Conservation (phyloP, 1,140 invertebrate species). For the Drosophila teissieri region DNA sequence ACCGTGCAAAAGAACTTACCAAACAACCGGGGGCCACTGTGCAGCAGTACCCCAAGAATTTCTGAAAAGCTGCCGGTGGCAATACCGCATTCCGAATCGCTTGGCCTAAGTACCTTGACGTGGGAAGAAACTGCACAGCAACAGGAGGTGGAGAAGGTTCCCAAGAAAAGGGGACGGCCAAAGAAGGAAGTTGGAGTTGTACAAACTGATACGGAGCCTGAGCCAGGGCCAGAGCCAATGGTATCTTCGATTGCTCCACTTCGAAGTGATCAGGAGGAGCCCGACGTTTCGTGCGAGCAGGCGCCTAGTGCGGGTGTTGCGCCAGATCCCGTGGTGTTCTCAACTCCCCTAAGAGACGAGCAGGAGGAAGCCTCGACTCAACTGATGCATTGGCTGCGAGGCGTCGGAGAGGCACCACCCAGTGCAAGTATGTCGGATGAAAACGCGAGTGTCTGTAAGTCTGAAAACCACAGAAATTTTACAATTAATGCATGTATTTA, state of each 20-base stretch:
- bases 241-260: neutral
- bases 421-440: neutral
- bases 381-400: conserved; percentile 15
- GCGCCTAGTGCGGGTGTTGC: neutral
- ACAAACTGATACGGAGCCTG: neutral
- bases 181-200: neutral
- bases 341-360: neutral
- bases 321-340: neutral
- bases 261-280: neutral
- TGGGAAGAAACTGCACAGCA: conserved; percentile 6
- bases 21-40: conserved; percentile 8
- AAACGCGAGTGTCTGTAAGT: conserved; percentile 1
- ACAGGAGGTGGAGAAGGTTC: neutral
- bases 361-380: neutral
- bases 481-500: no score
- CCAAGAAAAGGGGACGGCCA: neutral
- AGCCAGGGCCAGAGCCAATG: neutral
- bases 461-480: no score
- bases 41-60: conserved; percentile 42
- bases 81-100: neutral
- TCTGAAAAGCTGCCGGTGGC: neutral
- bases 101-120: conserved; percentile 2
- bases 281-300: no score
- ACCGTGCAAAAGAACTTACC: neutral
- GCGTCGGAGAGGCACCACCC: neutral